Evolutionary conservation across 1,140 invertebrate species (phyloP).

Genomic region (Formica exsecta): DNA sequence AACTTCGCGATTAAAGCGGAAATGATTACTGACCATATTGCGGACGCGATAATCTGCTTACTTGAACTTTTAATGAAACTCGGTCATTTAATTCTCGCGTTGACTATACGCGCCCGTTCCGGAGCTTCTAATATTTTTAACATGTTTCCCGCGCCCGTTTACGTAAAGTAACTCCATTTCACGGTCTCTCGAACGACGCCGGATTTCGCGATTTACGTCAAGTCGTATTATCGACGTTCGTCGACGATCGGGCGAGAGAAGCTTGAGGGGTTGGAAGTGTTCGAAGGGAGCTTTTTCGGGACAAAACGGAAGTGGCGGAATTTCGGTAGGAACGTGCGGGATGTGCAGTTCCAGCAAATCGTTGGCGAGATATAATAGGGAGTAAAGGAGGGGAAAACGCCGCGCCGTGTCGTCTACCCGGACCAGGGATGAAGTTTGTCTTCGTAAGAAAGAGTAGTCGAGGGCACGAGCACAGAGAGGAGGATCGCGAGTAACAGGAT

Average conservation of each 20-base stretch:
- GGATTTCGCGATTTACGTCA: slow-evolving; percentile 10
- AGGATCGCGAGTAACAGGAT: slow-evolving; percentile 74
- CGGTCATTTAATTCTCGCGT: slow-evolving; percentile 38
- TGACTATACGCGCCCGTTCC: background rate
- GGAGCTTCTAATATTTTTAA: slow-evolving; percentile 6
- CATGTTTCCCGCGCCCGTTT: background rate
- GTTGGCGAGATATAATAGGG: slow-evolving; percentile 57
- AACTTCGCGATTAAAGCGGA: background rate
- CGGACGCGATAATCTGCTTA: slow-evolving; percentile 33
- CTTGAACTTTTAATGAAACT: slow-evolving; percentile 47
- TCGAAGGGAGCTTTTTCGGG: background rate
- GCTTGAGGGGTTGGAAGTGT: background rate
- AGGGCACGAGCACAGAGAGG: slow-evolving; percentile 30
- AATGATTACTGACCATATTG: slow-evolving; percentile 31
- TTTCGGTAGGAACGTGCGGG: slow-evolving; percentile 42
- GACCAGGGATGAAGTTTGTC: slow-evolving; percentile 62
- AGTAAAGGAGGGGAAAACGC: background rate
- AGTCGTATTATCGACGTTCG: slow-evolving; percentile 13
- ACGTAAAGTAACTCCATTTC: background rate
- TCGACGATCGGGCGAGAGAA: background rate
- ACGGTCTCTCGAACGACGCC: background rate
- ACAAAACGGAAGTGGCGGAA: slow-evolving; percentile 44
- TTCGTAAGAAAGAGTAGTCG: slow-evolving; percentile 64
- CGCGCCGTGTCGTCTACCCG: slow-evolving; percentile 49
- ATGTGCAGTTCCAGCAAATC: slow-evolving; percentile 66